phyloP scores from a whole-genome alignment of 2,797 vertebrate genomes.

The Arvicola amphibius region DNA sequence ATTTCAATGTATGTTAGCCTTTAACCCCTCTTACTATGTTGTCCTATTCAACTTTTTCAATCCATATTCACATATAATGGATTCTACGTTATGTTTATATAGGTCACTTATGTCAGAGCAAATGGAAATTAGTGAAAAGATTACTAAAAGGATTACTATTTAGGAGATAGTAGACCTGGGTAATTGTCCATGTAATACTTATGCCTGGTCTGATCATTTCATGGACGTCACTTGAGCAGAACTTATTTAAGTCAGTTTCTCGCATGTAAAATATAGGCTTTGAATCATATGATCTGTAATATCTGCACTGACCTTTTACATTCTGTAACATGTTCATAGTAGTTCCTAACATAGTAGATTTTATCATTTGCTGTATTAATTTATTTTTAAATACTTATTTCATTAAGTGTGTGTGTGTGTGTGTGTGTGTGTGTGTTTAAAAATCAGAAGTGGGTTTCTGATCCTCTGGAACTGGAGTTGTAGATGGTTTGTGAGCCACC shows the following conservation, averaged over 20 bases:
- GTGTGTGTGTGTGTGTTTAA: no score
- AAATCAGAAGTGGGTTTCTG: not conserved
- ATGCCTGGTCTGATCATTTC: not conserved
- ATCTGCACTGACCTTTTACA: not conserved
- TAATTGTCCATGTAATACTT: conserved; percentile 27
- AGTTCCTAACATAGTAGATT: not conserved
- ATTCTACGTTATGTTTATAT: not conserved
- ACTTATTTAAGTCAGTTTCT: conserved; percentile 19
- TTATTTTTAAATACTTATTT: conserved; percentile 10
- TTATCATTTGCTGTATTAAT: conserved; percentile 27
- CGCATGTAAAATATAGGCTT: not conserved
- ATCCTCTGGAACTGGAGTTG: not conserved
- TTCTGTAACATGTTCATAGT: conserved; percentile 20
- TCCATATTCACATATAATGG: not conserved
- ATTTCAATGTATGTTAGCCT: conserved; percentile 36
- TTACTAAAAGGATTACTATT: not conserved
- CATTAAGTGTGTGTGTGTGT: not conserved
- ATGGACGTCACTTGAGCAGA: not conserved
- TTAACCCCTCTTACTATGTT: conserved; percentile 27
- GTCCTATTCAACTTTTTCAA: conserved; percentile 9
- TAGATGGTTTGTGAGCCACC: not conserved
- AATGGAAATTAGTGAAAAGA: not conserved
- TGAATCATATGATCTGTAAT: conserved; percentile 2
- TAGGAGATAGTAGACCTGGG: not conserved
- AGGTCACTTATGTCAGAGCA: conserved; percentile 1